phyloP scores from a whole-genome alignment of 2,113 vertebrate species.

The Poeciliopsis turrubarensis region DNA sequence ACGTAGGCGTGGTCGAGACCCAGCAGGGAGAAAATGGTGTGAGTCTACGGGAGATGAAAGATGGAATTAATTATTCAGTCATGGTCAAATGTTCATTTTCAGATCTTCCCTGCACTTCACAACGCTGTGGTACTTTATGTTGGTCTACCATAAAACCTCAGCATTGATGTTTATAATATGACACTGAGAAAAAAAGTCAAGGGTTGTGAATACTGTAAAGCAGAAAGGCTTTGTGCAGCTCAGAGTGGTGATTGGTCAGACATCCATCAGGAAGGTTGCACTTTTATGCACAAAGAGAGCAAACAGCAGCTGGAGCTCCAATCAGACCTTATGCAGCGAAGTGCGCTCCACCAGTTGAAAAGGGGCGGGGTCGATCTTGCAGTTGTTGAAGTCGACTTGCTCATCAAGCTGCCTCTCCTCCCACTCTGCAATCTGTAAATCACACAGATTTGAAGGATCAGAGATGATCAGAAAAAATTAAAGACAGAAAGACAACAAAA shows the following conservation, averaged over 20 bases:
- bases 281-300: no score
- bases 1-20: slow-evolving; percentile 96
- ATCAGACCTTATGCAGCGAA: slow-evolving; percentile 90
- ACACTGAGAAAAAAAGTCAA: no score
- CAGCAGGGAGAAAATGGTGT: slow-evolving; percentile 96
- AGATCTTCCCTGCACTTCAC: no score
- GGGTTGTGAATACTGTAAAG: no score
- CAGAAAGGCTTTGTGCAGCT: no score
- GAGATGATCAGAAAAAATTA: background rate
- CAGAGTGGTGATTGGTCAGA: no score
- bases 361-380: slow-evolving; percentile 94
- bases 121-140: no score
- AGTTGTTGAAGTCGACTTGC: slow-evolving; percentile 90
- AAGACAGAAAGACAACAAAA: background rate
- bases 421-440: slow-evolving; percentile 88
- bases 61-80: background rate
- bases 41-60: slow-evolving; percentile 82
- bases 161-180: no score
- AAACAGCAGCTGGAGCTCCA: slow-evolving; percentile 1
- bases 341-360: slow-evolving; percentile 96
- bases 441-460: slow-evolving; percentile 10
- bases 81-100: no score
- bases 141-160: no score
- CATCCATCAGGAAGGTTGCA: no score
- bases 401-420: slow-evolving; percentile 93